phyloP scores from a whole-genome alignment of 2,797 vertebrate species.

The Etheostoma nigrum region DNA sequence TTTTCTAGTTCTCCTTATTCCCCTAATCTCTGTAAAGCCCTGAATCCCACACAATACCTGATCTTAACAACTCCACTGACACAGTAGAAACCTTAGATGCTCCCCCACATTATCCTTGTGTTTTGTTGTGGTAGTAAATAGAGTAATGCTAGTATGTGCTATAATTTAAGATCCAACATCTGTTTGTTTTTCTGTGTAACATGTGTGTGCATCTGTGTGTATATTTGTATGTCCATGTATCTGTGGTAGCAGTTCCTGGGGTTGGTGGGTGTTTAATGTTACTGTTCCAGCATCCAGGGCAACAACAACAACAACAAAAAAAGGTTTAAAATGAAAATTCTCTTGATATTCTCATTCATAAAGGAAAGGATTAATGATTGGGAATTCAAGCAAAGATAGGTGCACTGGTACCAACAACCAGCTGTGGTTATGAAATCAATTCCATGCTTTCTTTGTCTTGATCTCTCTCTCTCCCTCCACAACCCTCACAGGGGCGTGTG shows the following conservation, averaged over 20 bases:
- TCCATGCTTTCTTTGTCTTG: slow-evolving; percentile 30
- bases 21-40: slow-evolving; percentile 70
- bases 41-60: slow-evolving; percentile 67
- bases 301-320: background rate
- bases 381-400: slow-evolving; percentile 12
- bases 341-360: background rate
- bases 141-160: slow-evolving; percentile 46
- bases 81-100: slow-evolving; percentile 69
- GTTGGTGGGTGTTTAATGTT: slow-evolving; percentile 25
- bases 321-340: slow-evolving; percentile 1
- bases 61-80: slow-evolving; percentile 68
- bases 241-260: slow-evolving; percentile 27
- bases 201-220: slow-evolving; percentile 66
- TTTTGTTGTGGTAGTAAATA: slow-evolving; percentile 60
- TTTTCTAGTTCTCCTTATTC: slow-evolving; percentile 62
- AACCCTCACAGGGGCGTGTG: background rate
- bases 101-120: slow-evolving; percentile 70
- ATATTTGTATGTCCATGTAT: slow-evolving; percentile 39
- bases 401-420: slow-evolving; percentile 22
- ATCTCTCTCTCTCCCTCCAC: slow-evolving; percentile 29
- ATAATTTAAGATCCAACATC: slow-evolving; percentile 66
- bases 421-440: slow-evolving; percentile 48
- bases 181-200: slow-evolving; percentile 67
- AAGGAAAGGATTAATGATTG: slow-evolving; percentile 17
- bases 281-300: slow-evolving; percentile 26